These are phyloP conservation scores for Maconellicoccus hirsutus DNA, from an alignment of 1,140 invertebrate species.

Conservation along the genomic window DNA sequence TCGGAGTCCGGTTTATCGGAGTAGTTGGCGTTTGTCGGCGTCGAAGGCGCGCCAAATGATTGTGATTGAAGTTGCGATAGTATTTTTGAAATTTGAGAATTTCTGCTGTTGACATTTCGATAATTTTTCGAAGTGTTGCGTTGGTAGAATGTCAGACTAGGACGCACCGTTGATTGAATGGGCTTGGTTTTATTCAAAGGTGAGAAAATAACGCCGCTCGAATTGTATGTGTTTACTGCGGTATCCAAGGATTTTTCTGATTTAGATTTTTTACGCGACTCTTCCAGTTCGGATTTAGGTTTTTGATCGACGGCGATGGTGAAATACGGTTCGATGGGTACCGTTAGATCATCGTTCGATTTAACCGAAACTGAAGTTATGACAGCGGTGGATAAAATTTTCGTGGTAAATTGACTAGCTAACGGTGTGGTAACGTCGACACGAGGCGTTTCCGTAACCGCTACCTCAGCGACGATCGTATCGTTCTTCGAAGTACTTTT, in stretches of 20 bases:
- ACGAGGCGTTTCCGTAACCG: not conserved
- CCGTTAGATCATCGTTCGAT: not conserved
- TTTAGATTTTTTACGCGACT: not conserved
- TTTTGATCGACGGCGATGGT: not conserved
- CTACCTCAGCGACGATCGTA: not conserved
- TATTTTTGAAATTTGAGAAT: not conserved
- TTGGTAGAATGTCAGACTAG: not conserved
- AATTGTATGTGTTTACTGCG: not conserved
- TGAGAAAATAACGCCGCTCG: not conserved
- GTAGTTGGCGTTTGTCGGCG: no score
- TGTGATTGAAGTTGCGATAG: not conserved
- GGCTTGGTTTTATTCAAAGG: not conserved
- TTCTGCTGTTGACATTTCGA: not conserved
- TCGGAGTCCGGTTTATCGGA: not conserved
- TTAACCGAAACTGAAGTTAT: conserved; percentile 10
- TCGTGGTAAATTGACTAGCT: not conserved
- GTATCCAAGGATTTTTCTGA: not conserved
- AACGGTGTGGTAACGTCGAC: not conserved
- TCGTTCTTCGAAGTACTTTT: not conserved
- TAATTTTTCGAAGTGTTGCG: not conserved
- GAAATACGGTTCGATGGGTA: not conserved
- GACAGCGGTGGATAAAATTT: conserved; percentile 12
- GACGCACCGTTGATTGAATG: not conserved
- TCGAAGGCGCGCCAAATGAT: no score
- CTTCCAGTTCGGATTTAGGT: not conserved